A percentile compares a stretch with the other conserved stretches of the same genome.
These are phyloP conservation scores for Lasioglossum morio DNA, from an alignment of 2,888 invertebrate species.

Conservation along the genomic window DNA sequence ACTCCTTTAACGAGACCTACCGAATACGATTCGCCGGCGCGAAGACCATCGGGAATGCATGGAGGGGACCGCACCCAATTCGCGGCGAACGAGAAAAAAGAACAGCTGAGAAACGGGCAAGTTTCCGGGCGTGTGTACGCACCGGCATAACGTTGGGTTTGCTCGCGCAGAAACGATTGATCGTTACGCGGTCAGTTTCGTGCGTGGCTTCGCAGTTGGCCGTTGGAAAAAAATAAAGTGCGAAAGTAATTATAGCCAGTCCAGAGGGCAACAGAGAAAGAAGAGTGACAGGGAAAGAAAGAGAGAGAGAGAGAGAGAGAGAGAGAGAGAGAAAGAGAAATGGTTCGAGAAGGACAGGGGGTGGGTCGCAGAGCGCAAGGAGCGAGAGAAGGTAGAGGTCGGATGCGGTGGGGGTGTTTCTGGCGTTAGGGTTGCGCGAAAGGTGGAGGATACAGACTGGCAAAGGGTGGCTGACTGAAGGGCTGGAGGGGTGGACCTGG, in stretches of 20 bases:
- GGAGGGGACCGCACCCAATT: constrained; percentile 36
- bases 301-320: constrained; percentile 16
- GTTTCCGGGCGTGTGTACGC: neutral
- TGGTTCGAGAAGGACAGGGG: constrained; percentile 18
- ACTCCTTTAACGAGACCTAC: constrained; percentile 33
- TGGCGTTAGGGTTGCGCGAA: constrained; percentile 57
- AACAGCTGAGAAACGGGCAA: neutral
- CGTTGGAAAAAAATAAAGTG: constrained; percentile 43
- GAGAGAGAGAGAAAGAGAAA: constrained; percentile 17
- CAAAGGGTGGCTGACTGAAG: constrained; percentile 63
- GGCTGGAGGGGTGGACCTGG: constrained; percentile 66
- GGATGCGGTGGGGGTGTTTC: constrained; percentile 63
- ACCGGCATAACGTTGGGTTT: neutral
- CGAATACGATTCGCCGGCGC: constrained; percentile 10
- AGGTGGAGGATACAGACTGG: constrained; percentile 67
- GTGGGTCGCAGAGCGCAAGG: constrained; percentile 5
- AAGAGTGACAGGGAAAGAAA: constrained; percentile 5
- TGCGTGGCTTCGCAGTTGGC: constrained; percentile 29
- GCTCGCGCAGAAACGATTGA: constrained; percentile 49
- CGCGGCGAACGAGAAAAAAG: constrained; percentile 13
- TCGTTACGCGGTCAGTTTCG: constrained; percentile 55
- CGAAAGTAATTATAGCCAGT: constrained; percentile 66
- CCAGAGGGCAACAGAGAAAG: constrained; percentile 26
- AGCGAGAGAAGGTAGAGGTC: constrained; percentile 51
- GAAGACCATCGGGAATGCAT: constrained; percentile 2